Base-by-base conservation (phyloP, 2,113 vertebrate species). In the Tupaia chinensis region DNA sequence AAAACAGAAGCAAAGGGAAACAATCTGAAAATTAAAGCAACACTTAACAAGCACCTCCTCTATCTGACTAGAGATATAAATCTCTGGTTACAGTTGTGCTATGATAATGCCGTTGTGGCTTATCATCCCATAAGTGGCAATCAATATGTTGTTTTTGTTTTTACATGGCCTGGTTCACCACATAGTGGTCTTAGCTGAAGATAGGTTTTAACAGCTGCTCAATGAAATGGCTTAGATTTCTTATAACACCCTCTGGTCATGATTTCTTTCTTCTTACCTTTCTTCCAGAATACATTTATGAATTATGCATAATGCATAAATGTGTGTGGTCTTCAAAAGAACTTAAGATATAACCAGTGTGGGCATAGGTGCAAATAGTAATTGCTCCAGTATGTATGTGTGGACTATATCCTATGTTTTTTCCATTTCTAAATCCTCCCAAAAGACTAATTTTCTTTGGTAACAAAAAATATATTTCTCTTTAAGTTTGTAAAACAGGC, bases 401-500 rank as follows among this genome's bases (percentile, higher is more conserved):
- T 56, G 74, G 56, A 89, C 91, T 92, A 89, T 96, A 96, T 95
- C 91, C 34, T 89, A 87, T 53, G 94, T 94, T 96, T 97, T 94
- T 97, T 89, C 94, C 93, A 94, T 92, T 94, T 95, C 83, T 94
- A 92, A 95, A 81, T 93, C 23, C 60, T 96, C 63, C 89, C 91
- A 74, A 77, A 79, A 96, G 82, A 92, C 93, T 93, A 93, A 34
- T 96, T 97, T 97, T 96, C 84, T 96, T 89, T 95, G 68, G 91
- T 95, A 96, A 72, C n/a, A 96, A 80, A 88, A 73, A 95, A 95
- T 96, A 93, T 87, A 95, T 89, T 97, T 97, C 93, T 94, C 84
- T 95, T 97, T 93, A 97, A 94, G 86, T 97, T 95, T 96, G 66
- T 95, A 87, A 97, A 97, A 94, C 32, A 65, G 97, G 77, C 84